Base-by-base conservation (phyloP, 2,113 vertebrate species). In the Epinephelus lanceolatus region DNA sequence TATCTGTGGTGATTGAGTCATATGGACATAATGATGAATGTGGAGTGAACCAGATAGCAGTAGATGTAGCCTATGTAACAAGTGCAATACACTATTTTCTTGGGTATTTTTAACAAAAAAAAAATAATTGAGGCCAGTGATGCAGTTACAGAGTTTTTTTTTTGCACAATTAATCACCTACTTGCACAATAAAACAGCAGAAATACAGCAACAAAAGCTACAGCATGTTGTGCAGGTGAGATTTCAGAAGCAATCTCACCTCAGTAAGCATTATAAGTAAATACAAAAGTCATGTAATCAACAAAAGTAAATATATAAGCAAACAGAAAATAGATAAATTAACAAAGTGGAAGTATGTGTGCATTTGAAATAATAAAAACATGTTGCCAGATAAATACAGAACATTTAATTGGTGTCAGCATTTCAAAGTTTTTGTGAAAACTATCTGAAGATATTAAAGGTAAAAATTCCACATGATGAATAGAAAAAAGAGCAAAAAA, bases 11-110 rank as follows among this genome's bases (percentile, higher is more conserved):
- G 66, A 49, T 47, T 66, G 15, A 69, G 17, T 33, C 8, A 42
- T 42, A 56, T 11, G 27, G 25, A 68, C 37, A 6, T 27, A 27
- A 37, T 37, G 33, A 37, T 51, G 57, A 60, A 27, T 25, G 33
- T 27, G 49, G 68, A 37, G 19, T 6, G 33, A 23, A 60, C 13
- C 10, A 27, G 14, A 65, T 15, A 33, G 45, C 27, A 25, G 59
- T 15, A 15, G 37, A 76, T 52, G 18, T 27, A 25, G 25, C 25
- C 25, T 25, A 69, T 73, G 55, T 55, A 80, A 76, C 47, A 85
- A 45, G 76, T 71, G 37, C 45, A 66, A 67, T 66, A 8, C 67
- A 27, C 19, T 5, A 8, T 37, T 42, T 60, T 37, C 6, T 37
- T 37, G 5, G 5, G 12, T 27, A 10, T 72, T 37, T 15, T 42